These are phyloP conservation scores for Psilopsiagon aymara DNA, from an alignment of 2,113 vertebrate genomes.

Conservation along the genomic window DNA sequence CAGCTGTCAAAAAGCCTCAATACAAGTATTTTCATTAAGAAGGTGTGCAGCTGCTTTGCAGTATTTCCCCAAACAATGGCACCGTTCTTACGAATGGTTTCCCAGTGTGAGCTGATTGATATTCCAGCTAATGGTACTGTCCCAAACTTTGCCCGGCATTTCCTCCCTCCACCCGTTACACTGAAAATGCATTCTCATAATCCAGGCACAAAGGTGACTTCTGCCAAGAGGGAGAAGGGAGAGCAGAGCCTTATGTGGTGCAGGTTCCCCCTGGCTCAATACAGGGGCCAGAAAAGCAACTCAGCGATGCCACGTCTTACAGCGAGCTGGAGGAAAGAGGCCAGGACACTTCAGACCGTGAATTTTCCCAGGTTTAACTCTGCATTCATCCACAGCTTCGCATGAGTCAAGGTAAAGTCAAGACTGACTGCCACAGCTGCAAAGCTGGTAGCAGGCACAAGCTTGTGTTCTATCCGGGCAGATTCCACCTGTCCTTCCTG, in stretches of 20 bases:
- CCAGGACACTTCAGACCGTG: neutral
- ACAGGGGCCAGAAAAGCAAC: neutral
- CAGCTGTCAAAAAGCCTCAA: neutral
- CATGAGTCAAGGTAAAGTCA: neutral
- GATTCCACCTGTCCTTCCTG: neutral
- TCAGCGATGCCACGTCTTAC: fast-evolving
- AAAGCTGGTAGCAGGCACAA: neutral
- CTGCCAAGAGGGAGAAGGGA: neutral
- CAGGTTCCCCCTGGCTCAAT: neutral
- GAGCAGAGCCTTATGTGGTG: neutral
- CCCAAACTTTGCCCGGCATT: neutral
- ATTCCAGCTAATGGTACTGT: neutral
- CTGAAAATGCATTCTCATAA: neutral
- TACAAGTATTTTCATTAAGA: neutral
- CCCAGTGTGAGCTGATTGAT: neutral
- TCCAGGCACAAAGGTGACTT: neutral
- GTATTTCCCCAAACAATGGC: neutral
- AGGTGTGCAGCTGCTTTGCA: neutral
- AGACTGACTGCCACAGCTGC: neutral
- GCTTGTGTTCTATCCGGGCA: fast-evolving
- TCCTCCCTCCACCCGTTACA: neutral
- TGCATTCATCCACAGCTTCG: neutral
- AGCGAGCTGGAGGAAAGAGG: neutral
- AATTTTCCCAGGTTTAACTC: conserved; percentile 1
- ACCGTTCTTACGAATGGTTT: neutral